phyloP scores from a whole-genome alignment of 2,888 invertebrate genomes.

The Ptilodon capucinus region DNA sequence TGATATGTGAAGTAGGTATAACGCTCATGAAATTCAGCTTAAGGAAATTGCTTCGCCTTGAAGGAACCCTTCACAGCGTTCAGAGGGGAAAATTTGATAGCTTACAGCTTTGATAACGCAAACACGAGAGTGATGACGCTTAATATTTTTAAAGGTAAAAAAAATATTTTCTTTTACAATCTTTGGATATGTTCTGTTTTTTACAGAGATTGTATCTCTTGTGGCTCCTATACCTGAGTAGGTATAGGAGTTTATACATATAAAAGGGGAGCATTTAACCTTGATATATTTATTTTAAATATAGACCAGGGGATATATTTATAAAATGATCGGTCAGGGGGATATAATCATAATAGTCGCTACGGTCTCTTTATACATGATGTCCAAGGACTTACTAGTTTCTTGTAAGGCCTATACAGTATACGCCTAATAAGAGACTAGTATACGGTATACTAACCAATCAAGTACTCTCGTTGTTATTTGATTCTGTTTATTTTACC shows the following conservation, averaged over 20 bases:
- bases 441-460: no score
- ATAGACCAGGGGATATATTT: not conserved
- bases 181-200: constrained; percentile 13
- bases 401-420: no score
- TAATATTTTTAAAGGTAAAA: constrained; percentile 40
- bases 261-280: no score
- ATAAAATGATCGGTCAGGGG: no score
- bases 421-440: no score
- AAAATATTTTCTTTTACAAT: not conserved
- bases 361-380: no score
- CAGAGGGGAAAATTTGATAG: constrained; percentile 74
- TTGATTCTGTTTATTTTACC: no score
- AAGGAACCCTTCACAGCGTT: constrained; percentile 63
- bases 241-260: no score
- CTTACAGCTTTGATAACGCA: constrained; percentile 65
- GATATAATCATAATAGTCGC: no score
- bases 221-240: no score
- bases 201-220: not conserved
- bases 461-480: no score
- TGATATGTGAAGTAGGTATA: constrained; percentile 66
- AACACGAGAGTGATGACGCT: constrained; percentile 50
- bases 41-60: constrained; percentile 74
- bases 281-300: not conserved
- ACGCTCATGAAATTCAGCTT: constrained; percentile 77
- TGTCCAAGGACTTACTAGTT: no score